Conservation (phyloP, 2,113 vertebrate genomes). For the Sebastes schlegelii region DNA sequence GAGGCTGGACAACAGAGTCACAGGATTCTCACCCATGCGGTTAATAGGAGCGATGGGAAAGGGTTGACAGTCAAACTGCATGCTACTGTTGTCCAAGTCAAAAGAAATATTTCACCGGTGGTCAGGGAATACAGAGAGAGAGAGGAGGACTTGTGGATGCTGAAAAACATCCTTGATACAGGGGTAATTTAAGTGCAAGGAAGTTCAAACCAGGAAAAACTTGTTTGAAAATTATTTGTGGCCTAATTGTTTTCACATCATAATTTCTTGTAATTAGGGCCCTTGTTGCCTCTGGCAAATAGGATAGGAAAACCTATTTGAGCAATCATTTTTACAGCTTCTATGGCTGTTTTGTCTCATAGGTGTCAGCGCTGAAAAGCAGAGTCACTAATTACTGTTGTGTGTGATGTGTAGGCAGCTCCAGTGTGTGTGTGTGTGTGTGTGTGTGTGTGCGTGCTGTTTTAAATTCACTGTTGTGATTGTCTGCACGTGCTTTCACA, state of each 20-base stretch:
- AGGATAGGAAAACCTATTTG: conserved; percentile 68
- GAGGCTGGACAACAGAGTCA: conserved; percentile 45
- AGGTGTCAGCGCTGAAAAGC: conserved; percentile 52
- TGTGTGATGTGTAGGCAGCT: conserved; percentile 30
- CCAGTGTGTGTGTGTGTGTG: conserved; percentile 6
- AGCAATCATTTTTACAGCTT: conserved; percentile 66
- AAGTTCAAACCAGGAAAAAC: conserved; percentile 32
- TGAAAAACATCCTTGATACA: conserved; percentile 6
- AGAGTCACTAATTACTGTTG: conserved; percentile 59
- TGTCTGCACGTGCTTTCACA: neutral
- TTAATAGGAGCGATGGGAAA: conserved; percentile 40
- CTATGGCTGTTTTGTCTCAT: conserved; percentile 56
- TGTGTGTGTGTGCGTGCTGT: neutral
- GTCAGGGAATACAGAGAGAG: conserved; percentile 20
- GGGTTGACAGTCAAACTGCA: conserved; percentile 58
- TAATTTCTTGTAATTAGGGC: conserved; percentile 58
- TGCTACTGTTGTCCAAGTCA: conserved; percentile 41
- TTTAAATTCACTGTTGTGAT: conserved; percentile 25
- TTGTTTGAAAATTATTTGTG: conserved; percentile 36
- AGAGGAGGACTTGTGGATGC: conserved; percentile 6
- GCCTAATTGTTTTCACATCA: conserved; percentile 70
- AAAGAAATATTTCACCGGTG: conserved; percentile 43
- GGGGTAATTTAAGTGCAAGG: conserved; percentile 7
- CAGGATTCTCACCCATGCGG: conserved; percentile 42
- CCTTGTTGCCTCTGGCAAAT: conserved; percentile 60